Evolutionary conservation across 2,888 invertebrate genomes (phyloP).

Genomic region (Melipona beecheii): DNA sequence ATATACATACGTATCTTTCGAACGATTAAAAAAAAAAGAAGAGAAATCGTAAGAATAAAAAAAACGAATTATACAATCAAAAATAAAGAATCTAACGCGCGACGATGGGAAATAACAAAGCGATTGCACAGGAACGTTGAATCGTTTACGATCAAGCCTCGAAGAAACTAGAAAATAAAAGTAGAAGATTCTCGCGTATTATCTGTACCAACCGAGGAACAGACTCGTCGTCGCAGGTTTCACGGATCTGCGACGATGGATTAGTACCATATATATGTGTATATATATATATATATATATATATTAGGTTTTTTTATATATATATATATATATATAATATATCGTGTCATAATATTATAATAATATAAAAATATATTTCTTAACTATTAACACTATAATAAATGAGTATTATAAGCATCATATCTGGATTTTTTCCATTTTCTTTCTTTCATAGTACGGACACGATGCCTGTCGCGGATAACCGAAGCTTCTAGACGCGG

Average conservation of each 20-base stretch:
- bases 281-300: slow-evolving; percentile 63
- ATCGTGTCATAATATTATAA: slow-evolving; percentile 78
- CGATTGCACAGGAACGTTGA: slow-evolving; percentile 51
- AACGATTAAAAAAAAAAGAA: not conserved
- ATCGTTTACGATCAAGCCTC: slow-evolving; percentile 26
- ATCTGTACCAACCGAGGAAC: slow-evolving; percentile 61
- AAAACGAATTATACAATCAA: not conserved
- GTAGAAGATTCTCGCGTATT: slow-evolving; percentile 52
- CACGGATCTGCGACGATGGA: slow-evolving; percentile 69
- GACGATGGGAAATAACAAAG: slow-evolving; percentile 32
- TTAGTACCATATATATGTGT: slow-evolving; percentile 76
- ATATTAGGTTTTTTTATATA: not conserved
- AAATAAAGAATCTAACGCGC: not conserved
- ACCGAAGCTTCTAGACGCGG: slow-evolving; percentile 82
- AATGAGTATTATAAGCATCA: slow-evolving; percentile 84
- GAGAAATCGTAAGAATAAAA: slow-evolving; percentile 9
- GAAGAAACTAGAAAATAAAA: slow-evolving; percentile 53
- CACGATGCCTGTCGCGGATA: slow-evolving; percentile 84
- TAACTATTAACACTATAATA: slow-evolving; percentile 84
- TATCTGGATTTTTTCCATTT: slow-evolving; percentile 69
- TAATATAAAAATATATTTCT: slow-evolving; percentile 84
- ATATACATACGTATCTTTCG: too few relatives aligned
- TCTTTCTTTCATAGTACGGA: slow-evolving; percentile 73
- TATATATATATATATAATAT: slow-evolving; percentile 74
- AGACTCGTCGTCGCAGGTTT: slow-evolving; percentile 73